phyloP scores from a whole-genome alignment of 2,888 invertebrate genomes.

The Erynnis tages region DNA sequence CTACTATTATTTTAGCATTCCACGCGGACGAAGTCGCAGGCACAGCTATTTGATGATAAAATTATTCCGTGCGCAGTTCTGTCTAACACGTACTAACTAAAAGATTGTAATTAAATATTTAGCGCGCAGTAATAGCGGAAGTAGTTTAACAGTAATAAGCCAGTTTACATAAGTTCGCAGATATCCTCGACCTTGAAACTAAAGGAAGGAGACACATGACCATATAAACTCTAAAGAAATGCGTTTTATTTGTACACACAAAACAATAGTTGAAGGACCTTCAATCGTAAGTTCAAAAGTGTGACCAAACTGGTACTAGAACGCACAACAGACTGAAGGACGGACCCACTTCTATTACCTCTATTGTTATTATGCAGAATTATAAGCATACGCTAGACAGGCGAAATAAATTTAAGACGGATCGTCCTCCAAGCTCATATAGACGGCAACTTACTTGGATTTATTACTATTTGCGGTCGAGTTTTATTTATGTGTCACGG shows the following conservation, averaged over 20 bases:
- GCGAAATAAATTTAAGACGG: too few relatives aligned
- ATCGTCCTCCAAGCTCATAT: too few relatives aligned
- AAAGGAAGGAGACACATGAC: not conserved
- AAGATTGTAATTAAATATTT: not conserved
- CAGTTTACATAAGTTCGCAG: not conserved
- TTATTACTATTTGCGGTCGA: not conserved
- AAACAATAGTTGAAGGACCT: constrained; percentile 3
- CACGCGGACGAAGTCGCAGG: too few relatives aligned
- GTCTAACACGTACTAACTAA: not conserved
- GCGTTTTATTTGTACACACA: too few relatives aligned
- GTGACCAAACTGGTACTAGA: constrained; percentile 15
- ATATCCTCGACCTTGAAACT: constrained; percentile 4
- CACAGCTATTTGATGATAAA: not conserved
- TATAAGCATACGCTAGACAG: too few relatives aligned
- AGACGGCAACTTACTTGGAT: too few relatives aligned
- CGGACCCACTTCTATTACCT: not conserved
- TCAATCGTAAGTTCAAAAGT: constrained; percentile 11
- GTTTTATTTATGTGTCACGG: not conserved
- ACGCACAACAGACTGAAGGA: not conserved
- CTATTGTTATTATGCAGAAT: not conserved
- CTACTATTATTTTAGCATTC: too few relatives aligned
- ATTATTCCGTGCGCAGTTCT: not conserved
- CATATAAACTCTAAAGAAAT: too few relatives aligned
- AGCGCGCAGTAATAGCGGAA: constrained; percentile 7
- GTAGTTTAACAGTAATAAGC: constrained; percentile 1